Base-by-base conservation (phyloP, 2,113 vertebrate species). In the Trogon melanurus region DNA sequence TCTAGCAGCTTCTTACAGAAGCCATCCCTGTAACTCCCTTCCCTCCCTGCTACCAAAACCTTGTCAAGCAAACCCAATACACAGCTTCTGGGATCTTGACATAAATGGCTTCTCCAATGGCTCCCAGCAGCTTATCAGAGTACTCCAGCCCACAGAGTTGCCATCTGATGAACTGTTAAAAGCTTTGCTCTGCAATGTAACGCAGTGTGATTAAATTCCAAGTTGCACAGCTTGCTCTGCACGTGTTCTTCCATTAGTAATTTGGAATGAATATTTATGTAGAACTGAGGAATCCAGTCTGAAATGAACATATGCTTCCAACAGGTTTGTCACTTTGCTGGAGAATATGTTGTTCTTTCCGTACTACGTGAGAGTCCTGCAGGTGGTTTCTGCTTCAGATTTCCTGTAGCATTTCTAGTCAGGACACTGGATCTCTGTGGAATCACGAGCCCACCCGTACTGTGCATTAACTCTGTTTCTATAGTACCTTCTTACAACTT, bases 381-480 rank as follows among this genome's bases (percentile, higher is more conserved):
- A 88, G 75, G 75, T 90, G 38, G 38, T 71, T 92, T 84, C 51
- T 80, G 41, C 26, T 89, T 76, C 60, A 76, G 64, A 73, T 61
- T 94, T 75, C 69, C 32, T 79, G 95, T 66, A 85, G 44, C 51
- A 51, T 58, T 91, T 51, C 71, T 56, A 71, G 69, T 51, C 4
- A 2, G 54, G 29, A 65, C 25, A 89, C 38, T 58, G 91, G 91
- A 89, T 64, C 82, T 47, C 67, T 34, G n/a, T 36, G 74, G 71
- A 83, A 85, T 53, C 80, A 82, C 0, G 0, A 73, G 67, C 61
- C 45, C 80, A 89, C 50, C 45, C 89, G 41, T 95, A 71, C 34
- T 84, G 80, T 53, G 91, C 57, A 69, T 75, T 92, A 95, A 58
- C 71, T 83, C 34, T 79, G 95, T 97, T 96, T 93, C 96, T 91